Base-by-base conservation (phyloP, 1,140 invertebrate genomes). In the Lethrus apterus region DNA sequence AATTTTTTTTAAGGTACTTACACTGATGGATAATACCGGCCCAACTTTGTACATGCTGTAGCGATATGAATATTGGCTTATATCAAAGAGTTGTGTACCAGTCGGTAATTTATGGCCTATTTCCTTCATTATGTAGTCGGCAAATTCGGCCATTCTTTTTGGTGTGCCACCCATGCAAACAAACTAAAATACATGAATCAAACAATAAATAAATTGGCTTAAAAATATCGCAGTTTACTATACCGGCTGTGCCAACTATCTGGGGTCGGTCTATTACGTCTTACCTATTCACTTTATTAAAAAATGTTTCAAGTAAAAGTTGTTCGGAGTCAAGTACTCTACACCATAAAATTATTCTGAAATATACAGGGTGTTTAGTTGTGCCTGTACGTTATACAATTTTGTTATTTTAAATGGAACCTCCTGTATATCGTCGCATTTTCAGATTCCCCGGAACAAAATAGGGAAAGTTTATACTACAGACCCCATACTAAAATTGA, bases 11-110 rank as follows among this genome's bases (percentile, higher is more conserved):
- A 23, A 38, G 15, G 38, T 31, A 86, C 86, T 87, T 76, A 94
- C 92, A 66, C 88, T 93, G 47, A 93, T 80, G 52, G 82, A 90
- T 1, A 95, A 74, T 17, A 95, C 87, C 0, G 89, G 88, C n/a
- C 91, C 90, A 18, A 96, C 89, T 84, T 98, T 98, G 70, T 88
- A 99, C 85, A 98, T 92, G 13, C 86, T 88, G 69, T 96, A 99
- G 55, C 94, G 76, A 66, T 96, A 93, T 7, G 91, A 93, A 63
- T 84, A 88, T 60, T 84, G 84, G 56, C 87, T 92, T 50, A 98
- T 92, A 66, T 98, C 92, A 51, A 82, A 76, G 17, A 94, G 71
- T 33, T 81, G 83, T 2, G 88, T 89, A 26, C 91, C 91, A 30
- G 87, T 82, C 0, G 90, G 90, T 51, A 94, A 70, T 66, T 89